Evolutionary conservation across 2,797 vertebrate genomes (phyloP), one percentile per base, ranked within the genome.

Genomic region (Acanthurus tractus): DNA sequence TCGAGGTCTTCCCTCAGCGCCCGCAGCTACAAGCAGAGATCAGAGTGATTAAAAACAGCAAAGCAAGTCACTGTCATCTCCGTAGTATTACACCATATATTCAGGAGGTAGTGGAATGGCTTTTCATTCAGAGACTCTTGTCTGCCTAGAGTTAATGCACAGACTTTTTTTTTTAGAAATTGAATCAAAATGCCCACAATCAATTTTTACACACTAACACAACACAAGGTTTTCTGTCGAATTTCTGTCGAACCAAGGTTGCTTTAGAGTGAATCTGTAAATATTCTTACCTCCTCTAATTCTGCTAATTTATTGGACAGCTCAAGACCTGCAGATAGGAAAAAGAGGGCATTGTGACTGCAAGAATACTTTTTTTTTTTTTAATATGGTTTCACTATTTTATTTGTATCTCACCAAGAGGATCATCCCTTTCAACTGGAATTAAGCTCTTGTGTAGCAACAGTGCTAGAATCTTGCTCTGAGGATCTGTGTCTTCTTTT

Each of bases 391-490:
- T 20, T 52, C 12, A 9, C 3, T 2, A 3, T 20, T 23, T 42
- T 10, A 10, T 54, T 64, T 36, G 20, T 3, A 9, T 53, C 87
- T 93, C 78, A 96, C 94, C 94, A 13, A 91, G 59, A 63, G 77
- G 46, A 18, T 91, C 77, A 0, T 92, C 89, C 42, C 87, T 93
- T 80, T 91, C 87, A 20, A 84, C 64, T 25, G 93, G 87, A 70
- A 68, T 58, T 74, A 92, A 80, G 70, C 89, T 91, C 86, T 93
- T 95, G 38, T 87, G 90, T 34, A 95, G 83, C 79, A 96, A 70
- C 50, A 94, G 81, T 6, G 91, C 84, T 13, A 96, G 58, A 46
- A 96, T 92, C 84, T 93, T 94, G 83, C 82, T 92, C 58, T 94
- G 92, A 34, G 84, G n/a, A 49, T 93, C 88, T 79, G 79, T 76